Evolutionary conservation across 2,113 vertebrate species (phyloP), one percentile per base, ranked within the genome.

Genomic region (Proterorhinus semilunaris): DNA sequence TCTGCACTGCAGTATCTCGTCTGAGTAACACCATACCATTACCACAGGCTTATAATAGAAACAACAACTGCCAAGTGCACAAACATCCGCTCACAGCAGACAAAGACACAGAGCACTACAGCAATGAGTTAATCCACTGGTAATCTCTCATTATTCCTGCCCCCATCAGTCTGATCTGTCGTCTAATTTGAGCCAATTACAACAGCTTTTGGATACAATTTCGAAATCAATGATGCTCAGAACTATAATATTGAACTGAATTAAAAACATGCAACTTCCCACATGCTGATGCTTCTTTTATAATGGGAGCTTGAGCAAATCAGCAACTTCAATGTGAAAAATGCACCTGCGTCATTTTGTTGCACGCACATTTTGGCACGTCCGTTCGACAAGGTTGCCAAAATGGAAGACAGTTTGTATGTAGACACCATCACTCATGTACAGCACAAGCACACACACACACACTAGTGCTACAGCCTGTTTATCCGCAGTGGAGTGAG

Each of bases 131-230:
- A 80, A 88, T 83, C 74, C 59, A 11, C n/a, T 44, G 73, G 79
- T 86, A 70, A 81, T 69, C 68, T 68, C 65, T 17, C 36, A 21
- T 75, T 63, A 68, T 71, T 82, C 70, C 72, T 63, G 55, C 53
- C 6, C 61, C 70, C 4, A 66, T 68, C 46, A 13, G 6, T 16
- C 36, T 82, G 27, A 72, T 74, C 54, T 63, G 51, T 9, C 0
- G 62, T 79, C 63, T 77, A 75, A 89, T 81, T 71, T 69, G 62
- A 80, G 70, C 52, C 71, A 68, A 62, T 80, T 58, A 82, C 58
- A 65, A 62, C 9, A 52, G 55, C n/a, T 80, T 36, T 71, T 69
- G 55, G 73, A 50, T 47, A 62, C 17, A 27, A 11, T 21, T 47
- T 66, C 46, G 2, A 53, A 50, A 51, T 16, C 2, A 21, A n/a